A percentile compares a stretch with the other conserved stretches of the same genome.
phyloP scores from a whole-genome alignment of 2,113 vertebrate species.

The Mixornis gularis region DNA sequence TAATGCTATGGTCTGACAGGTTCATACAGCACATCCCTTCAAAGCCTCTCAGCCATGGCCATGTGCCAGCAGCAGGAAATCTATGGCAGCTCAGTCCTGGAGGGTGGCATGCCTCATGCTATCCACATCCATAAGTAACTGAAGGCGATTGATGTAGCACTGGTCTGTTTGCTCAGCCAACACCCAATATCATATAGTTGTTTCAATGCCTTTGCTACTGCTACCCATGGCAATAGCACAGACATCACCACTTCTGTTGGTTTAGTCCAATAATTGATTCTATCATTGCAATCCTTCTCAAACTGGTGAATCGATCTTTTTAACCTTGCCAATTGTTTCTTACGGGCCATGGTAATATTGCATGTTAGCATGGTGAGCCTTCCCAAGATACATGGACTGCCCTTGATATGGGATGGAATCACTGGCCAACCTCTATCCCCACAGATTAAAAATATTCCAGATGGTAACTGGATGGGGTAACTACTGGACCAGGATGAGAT shows the following conservation, averaged over 20 bases:
- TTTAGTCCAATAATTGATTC: background rate
- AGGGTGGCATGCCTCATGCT: background rate
- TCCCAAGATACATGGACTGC: background rate
- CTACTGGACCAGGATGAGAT: background rate
- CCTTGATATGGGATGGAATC: background rate
- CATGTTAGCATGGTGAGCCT: background rate
- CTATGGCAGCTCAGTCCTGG: background rate
- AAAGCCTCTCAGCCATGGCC: background rate
- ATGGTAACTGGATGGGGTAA: background rate
- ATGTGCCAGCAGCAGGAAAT: background rate
- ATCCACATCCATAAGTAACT: background rate
- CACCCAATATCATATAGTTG: background rate
- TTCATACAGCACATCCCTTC: background rate
- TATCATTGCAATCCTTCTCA: background rate
- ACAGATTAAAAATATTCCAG: background rate
- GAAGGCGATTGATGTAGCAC: background rate
- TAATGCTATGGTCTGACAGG: background rate
- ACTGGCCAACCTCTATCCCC: background rate
- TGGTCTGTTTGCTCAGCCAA: background rate
- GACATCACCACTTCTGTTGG: background rate
- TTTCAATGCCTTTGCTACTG: background rate
- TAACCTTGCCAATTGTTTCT: background rate
- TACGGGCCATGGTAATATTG: background rate
- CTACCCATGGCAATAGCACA: background rate
- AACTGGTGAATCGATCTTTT: background rate